A percentile compares a stretch with the other conserved stretches of the same genome.
Conservation (phyloP, 35 echinoderm and acorn worm species). For the Stichopus chloronotus region DNA sequence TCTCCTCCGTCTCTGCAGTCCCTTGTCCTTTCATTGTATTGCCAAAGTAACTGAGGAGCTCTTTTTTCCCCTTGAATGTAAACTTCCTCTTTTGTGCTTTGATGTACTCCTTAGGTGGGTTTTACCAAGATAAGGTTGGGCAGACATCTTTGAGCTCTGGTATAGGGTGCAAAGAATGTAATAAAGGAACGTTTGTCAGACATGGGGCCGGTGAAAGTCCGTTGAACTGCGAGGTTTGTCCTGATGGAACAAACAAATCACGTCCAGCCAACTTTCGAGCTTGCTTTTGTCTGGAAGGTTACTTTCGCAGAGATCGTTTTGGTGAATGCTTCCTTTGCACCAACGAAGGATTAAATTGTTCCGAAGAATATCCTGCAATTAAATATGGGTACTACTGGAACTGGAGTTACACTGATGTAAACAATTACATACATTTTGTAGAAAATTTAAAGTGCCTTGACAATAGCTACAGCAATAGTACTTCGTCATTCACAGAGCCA, state of each 20-base stretch:
- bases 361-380: not conserved
- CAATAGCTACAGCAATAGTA: not conserved
- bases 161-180: constrained; percentile 48
- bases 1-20: too few species aligned
- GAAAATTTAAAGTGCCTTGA: not conserved
- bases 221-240: constrained; percentile 58
- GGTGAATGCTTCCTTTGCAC: constrained; percentile 2
- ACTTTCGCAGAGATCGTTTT: constrained; percentile 27
- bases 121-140: constrained; percentile 50
- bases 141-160: not conserved
- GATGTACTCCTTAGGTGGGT: constrained; percentile 38
- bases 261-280: constrained; percentile 21
- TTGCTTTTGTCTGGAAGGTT: constrained; percentile 46
- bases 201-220: not conserved
- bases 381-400: constrained; percentile 40
- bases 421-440: constrained; percentile 44
- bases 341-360: constrained; percentile 28
- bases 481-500: not conserved
- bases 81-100: not conserved
- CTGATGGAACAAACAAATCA: constrained; percentile 41
- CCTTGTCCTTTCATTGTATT: too few species aligned
- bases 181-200: constrained; percentile 58
- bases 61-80: too few species aligned
- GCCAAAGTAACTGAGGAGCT: too few species aligned
- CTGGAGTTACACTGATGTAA: constrained; percentile 1